Conservation (phyloP, 2,888 invertebrate genomes). For the Priocnemis perturbator region DNA sequence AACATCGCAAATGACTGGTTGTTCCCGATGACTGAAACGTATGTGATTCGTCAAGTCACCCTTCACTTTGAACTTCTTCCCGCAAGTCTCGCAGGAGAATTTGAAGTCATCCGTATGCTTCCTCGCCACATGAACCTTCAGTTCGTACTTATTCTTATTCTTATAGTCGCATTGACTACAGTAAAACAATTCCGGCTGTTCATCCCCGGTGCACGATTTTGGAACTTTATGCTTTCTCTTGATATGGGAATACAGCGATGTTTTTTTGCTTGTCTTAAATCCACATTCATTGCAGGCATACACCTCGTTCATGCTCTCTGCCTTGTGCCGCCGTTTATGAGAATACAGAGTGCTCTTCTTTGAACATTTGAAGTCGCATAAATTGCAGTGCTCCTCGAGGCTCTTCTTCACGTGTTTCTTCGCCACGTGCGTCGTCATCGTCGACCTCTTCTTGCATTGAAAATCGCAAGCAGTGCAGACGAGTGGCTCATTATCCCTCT, state of each 20-base stretch:
- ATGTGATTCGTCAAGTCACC: slow-evolving; percentile 68
- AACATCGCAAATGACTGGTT: slow-evolving; percentile 67
- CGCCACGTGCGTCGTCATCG: slow-evolving; percentile 42
- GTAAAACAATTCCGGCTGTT: slow-evolving; percentile 46
- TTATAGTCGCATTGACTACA: slow-evolving; percentile 60
- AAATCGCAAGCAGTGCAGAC: slow-evolving; percentile 42
- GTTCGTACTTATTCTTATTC: slow-evolving; percentile 63
- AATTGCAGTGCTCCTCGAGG: slow-evolving; percentile 54
- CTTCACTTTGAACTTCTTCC: slow-evolving; percentile 68
- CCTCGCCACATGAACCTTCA: slow-evolving; percentile 65
- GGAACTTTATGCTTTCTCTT: slow-evolving; percentile 63
- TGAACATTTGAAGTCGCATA: slow-evolving; percentile 65
- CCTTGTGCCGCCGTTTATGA: slow-evolving; percentile 63
- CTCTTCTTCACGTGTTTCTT: slow-evolving; percentile 42
- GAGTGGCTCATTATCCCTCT: not conserved
- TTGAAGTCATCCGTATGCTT: slow-evolving; percentile 65
- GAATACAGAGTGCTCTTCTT: slow-evolving; percentile 67
- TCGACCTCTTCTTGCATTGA: slow-evolving; percentile 50
- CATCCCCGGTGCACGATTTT: slow-evolving; percentile 33
- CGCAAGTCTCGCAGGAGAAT: slow-evolving; percentile 63
- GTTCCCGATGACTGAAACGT: slow-evolving; percentile 65
- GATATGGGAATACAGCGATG: slow-evolving; percentile 68
- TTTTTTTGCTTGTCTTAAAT: slow-evolving; percentile 66
- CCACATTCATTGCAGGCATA: slow-evolving; percentile 68
- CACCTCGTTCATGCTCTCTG: slow-evolving; percentile 40